Evolutionary conservation across 2,797 vertebrate species (phyloP).

Genomic region (Sebastes cheni): DNA sequence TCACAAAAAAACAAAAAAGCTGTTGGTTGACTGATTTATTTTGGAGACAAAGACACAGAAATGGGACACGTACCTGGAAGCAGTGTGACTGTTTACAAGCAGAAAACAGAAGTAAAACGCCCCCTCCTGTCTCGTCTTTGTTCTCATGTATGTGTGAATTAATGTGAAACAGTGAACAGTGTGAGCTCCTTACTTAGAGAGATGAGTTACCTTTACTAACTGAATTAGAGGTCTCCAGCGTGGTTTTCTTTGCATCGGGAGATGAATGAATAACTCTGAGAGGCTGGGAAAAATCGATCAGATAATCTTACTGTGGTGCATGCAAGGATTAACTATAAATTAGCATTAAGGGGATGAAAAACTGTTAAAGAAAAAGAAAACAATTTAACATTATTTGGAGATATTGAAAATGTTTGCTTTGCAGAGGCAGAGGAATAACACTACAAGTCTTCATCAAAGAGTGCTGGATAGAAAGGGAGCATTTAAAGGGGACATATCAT

Average conservation of each 20-base stretch:
- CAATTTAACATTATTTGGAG: not conserved
- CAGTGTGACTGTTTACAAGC: not conserved
- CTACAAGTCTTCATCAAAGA: constrained; percentile 42
- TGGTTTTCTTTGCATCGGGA: constrained; percentile 10
- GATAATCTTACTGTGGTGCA: not conserved
- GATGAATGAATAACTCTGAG: not conserved
- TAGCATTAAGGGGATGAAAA: not conserved
- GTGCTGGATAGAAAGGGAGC: not conserved
- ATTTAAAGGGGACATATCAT: not conserved
- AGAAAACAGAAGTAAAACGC: not conserved
- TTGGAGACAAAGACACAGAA: constrained; percentile 17
- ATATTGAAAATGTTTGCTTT: not conserved
- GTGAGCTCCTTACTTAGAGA: not conserved
- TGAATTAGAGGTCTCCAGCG: constrained; percentile 1
- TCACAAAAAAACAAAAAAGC: not conserved
- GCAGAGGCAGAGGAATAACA: constrained; percentile 7
- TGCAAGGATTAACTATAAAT: constrained; percentile 7
- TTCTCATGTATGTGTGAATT: constrained; percentile 8
- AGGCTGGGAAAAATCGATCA: not conserved
- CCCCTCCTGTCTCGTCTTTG: not conserved
- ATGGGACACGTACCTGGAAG: constrained; percentile 9
- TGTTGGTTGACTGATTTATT: not conserved
- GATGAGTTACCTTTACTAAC: constrained; percentile 4
- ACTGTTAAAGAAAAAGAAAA: not conserved
- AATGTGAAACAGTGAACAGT: not conserved